Conservation (phyloP, 2,888 invertebrate species). For the Hypsopygia costalis region DNA sequence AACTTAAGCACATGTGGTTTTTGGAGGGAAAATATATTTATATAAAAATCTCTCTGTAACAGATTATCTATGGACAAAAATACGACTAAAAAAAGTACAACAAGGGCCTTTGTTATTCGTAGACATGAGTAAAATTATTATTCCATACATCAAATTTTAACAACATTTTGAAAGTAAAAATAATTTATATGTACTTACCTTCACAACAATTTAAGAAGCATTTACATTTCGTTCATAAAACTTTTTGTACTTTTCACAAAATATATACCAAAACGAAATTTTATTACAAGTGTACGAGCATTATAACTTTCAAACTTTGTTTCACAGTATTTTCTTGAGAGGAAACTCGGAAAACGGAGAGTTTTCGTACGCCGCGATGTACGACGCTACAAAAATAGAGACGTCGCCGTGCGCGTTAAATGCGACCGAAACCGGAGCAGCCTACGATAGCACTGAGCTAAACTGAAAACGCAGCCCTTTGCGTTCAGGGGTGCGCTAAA, state of each 20-base stretch:
- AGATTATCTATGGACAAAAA: too few species aligned
- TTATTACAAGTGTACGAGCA: not conserved
- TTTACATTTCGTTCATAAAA: not conserved
- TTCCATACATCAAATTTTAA: too few species aligned
- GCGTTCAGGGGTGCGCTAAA: slow-evolving; percentile 30
- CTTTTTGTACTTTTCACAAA: not conserved
- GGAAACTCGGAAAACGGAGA: not conserved
- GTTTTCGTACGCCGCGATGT: not conserved
- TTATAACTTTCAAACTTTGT: not conserved
- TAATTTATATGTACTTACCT: too few species aligned
- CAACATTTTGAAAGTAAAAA: too few species aligned
- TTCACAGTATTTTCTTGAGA: not conserved
- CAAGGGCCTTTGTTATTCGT: too few species aligned
- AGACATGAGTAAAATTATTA: too few species aligned
- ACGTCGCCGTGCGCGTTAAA: slow-evolving; percentile 18
- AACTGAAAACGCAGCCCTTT: slow-evolving; percentile 38
- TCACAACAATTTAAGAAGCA: not conserved
- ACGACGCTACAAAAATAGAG: slow-evolving; percentile 9
- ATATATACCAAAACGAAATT: not conserved
- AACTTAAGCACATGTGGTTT: too few species aligned
- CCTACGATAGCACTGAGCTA: slow-evolving; percentile 47
- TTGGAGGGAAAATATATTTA: too few species aligned
- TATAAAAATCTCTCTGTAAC: too few species aligned
- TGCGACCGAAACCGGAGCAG: slow-evolving; percentile 37
- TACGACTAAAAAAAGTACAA: too few species aligned